Base-by-base conservation (phyloP, 2,797 vertebrate genomes). In the Danio jaintianensis region DNA sequence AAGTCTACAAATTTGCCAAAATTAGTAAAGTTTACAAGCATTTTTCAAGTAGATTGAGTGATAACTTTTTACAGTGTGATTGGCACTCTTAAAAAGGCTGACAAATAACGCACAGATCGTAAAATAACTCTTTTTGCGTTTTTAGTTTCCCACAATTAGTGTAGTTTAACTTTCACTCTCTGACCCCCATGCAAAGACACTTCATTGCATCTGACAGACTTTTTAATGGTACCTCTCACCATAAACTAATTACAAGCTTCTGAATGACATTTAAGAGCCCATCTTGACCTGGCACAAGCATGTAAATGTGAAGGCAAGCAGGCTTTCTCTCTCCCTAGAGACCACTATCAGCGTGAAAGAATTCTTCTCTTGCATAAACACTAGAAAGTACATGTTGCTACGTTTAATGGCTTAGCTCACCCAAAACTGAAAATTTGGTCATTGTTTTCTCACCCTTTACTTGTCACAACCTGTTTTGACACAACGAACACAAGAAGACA, bases 251-350 rank as follows among this genome's bases (percentile, higher is more conserved):
- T 82, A 86, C 85, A 16, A 81, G 86, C 78, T 78, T 58, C 43
- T 13, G 75, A 47, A 58, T 85, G 89, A 89, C 87, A 83, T 92
- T 91, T 91, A 90, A 84, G 70, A 87, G 89, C 82, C 85, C 78
- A 62, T 56, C 2, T 45, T 89, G 91, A 87, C 86, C 87, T 79
- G 4, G 0, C 62, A 12, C 15, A 84, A 63, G 83, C 81, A 86
- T 80, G 69, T 59, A 82, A 79, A 78, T 68, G 78, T 56, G 16
- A 86, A 78, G 88, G 88, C 73, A 82, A 79, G 83, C 59, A 77
- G 43, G 82, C 79, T 81, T 79, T 68, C 5, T 56, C 68, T 70
- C 88, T 77, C 81, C 81, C 20, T 70, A 55, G 56, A 79, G 81
- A 47, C 53, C 16, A 40, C 52, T 52, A 38, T 91, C 88, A 91